Evolutionary conservation across 1,140 invertebrate species (phyloP), one percentile per base, ranked within the genome.

Genomic region (Sarcophaga peregrina): DNA sequence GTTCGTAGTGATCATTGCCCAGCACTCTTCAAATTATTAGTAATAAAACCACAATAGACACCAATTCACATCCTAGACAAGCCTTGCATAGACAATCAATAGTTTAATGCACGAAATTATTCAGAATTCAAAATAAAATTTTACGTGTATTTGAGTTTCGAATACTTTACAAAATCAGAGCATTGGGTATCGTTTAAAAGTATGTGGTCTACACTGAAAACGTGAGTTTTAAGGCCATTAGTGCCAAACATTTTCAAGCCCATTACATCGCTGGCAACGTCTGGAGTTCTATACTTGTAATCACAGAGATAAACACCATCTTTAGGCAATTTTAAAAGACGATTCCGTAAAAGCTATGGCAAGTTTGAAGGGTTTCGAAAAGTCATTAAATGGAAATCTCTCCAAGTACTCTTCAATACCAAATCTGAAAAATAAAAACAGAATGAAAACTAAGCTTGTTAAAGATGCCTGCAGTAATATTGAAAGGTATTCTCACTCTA

Each of bases 281-380:
- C 13, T 9, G 75, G 75, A 8, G 75, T 78, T 20, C 75, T n/a
- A 15, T 50, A 25, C 8, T 15, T n/a, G 25, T 78, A 78, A 8
- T 78, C 47, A 50, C n/a, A 78, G n/a, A 78, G 15, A 78, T 4
- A 48, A 9, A 3, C 10, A 52, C 75, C 75, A 50, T 78, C 46
- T 25, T 78, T 78, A n/a, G 17, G 75, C 75, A 17, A 78, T 78
- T 8, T 50, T 48, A 50, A 78, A 78, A 20, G n/a, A 17, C 4
- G n/a, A 20, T n/a, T 78, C 75, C 11, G 75, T 78, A 13, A 78
- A 78, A 10, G 47, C 75, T 8, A 78, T 50, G 5, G 75, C 75
- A 50, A 78, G 47, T 50, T 78, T 78, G 20, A 78, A 78, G 5
- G 75, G 37, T 20, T 17, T 78, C 5, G 75, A 78, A 37, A 78